Evolutionary conservation across 64 coral and sea anemone species (phyloP), one percentile per base, ranked within the genome.

Genomic region (Acropora yongei): DNA sequence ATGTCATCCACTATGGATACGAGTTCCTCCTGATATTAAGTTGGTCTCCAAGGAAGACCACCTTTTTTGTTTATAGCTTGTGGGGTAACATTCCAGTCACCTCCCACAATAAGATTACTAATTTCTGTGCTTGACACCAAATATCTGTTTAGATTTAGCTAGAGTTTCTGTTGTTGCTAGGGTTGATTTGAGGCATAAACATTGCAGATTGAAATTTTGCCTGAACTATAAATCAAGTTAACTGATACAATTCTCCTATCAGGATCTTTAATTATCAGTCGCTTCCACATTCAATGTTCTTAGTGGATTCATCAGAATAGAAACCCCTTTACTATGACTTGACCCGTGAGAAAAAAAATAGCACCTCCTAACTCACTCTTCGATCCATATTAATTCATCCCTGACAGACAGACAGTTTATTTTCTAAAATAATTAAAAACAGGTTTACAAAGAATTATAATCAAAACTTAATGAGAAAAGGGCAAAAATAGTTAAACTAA

Each of bases 31-130:
- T 43, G 3, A 77, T 45, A 77, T 47, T 12, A 46, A 45, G 74
- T 45, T 45, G 44, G 74, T 77, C 43, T 77, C 74, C 74, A 47
- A 45, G 43, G 43, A 44, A 77, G 11, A 45, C 74, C 44, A 43
- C 74, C 74, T 43, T 77, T 77, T 77, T 77, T 77, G 43, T 77
- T 43, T 7, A 7, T 45, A 10, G 40, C 6, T 77, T 44, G 43
- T 12, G 46, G 41, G 40, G 74, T 77, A 77, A 44, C 40, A 44
- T 77, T 77, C 75, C 75, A 77, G 14, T 77, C 75, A 44, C 75
- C 75, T 45, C 74, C 74, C 43, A 77, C 40, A 77, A 77, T 46
- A 77, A 77, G 74, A 75, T 76, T 77, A 77, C 41, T 46, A 77
- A 46, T 46, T 47, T 77, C 41, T 13, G 42, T 46, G 8, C 46